Evolutionary conservation across 2,888 invertebrate genomes (phyloP), one percentile per base, ranked within the genome.

Genomic region (Gymnoscelis rufifasciata): DNA sequence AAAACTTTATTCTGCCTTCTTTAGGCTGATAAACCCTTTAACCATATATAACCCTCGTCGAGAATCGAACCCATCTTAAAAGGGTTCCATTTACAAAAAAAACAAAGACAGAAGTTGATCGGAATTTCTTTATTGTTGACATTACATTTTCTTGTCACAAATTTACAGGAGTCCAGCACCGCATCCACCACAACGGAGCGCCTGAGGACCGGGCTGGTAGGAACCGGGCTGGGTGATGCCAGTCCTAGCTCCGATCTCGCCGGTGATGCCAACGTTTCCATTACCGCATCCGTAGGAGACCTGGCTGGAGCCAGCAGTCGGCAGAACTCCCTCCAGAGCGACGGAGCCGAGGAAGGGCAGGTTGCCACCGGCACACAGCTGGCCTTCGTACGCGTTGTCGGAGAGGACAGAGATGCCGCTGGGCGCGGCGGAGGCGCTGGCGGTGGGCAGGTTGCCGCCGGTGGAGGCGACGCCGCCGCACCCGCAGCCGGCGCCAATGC

Each of bases 261-360:
- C 19, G 1, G 35, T 35, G 39, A 69, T 66, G 26, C 65, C 66
- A 11, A 66, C 47, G 1, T 59, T 47, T 0, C 69, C 69, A 29
- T 61, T 57, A 4, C 78, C 78, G 27, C 77, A 76, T 7, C 70
- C 65, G 39, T 78, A 77, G 0, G 66, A 53, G 5, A 76, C 63
- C 0, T 60, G 57, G 14, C 74, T 74, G 37, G 60, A 48, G 1
- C 79, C 78, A 15, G 54, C 62, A 7, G 74, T 69, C 1, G 73
- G 72, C 27, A 78, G 48, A 6, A 52, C 55, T 1, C 77, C 76
- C 27, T 71, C 68, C 30, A 79, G 47, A 2, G 52, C 69, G 0
- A 72, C 75, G 3, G 77, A 66, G 3, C 74, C 74, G 0, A 73
- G 49, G 58, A 79, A 74, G 1, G 76, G 79, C 13, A 80, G 47